phyloP scores from a whole-genome alignment of 2,888 invertebrate species.

The Geophilus truncorum region DNA sequence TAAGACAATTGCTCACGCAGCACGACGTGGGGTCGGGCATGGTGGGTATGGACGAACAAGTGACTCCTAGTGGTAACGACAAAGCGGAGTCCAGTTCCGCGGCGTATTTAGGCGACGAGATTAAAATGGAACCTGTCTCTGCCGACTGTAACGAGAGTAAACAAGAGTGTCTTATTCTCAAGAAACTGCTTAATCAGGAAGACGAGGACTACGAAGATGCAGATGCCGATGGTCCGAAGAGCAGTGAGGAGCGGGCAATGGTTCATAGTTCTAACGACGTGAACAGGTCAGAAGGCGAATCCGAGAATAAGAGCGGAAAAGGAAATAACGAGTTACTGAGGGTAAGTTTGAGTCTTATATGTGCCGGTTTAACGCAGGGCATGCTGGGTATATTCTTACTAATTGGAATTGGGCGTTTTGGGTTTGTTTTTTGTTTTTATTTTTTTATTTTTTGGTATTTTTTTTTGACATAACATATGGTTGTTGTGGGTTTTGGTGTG shows the following conservation, averaged over 20 bases:
- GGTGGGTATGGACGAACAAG: neutral
- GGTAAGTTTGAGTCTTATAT: slow-evolving; percentile 57
- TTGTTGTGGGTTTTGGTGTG: neutral
- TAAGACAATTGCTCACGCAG: slow-evolving; percentile 58
- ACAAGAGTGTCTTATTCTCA: slow-evolving; percentile 45
- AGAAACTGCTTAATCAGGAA: slow-evolving; percentile 61
- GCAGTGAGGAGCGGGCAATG: neutral
- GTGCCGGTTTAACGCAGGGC: neutral
- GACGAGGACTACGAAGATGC: slow-evolving; percentile 58
- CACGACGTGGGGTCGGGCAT: slow-evolving; percentile 38
- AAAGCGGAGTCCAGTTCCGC: neutral
- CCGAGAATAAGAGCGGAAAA: slow-evolving; percentile 42
- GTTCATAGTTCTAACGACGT: slow-evolving; percentile 40
- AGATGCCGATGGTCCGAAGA: slow-evolving; percentile 40
- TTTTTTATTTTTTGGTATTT: neutral
- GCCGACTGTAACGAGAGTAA: slow-evolving; percentile 37
- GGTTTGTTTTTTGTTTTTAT: no score
- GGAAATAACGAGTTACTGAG: slow-evolving; percentile 59
- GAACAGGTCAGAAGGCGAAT: slow-evolving; percentile 42
- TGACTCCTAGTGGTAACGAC: neutral
- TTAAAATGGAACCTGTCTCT: slow-evolving; percentile 8
- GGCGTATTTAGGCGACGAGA: neutral
- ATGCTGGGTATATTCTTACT: neutral
- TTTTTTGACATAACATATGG: neutral
- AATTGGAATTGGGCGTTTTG: neutral